A percentile compares a stretch with the other conserved stretches of the same genome.
These are phyloP conservation scores for Drosophila anomalata DNA, from an alignment of 2,888 invertebrate genomes.

Conservation along the genomic window DNA sequence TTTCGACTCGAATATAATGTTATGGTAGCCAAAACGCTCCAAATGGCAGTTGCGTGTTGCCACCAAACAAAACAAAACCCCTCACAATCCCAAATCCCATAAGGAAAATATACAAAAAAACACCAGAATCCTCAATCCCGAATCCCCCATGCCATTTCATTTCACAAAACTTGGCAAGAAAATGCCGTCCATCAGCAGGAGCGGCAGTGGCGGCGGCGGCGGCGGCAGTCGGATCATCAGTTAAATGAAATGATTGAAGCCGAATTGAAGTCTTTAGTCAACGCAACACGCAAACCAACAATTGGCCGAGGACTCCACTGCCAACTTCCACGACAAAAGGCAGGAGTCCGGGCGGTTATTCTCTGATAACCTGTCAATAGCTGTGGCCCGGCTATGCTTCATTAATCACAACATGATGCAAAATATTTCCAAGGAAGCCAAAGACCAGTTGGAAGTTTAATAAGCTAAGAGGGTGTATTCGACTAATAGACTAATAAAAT, in stretches of 20 bases:
- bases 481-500: not conserved
- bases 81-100: slow-evolving; percentile 5
- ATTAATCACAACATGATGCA: slow-evolving; percentile 76
- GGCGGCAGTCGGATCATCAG: slow-evolving; percentile 70
- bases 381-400: slow-evolving; percentile 54
- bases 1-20: slow-evolving; percentile 36
- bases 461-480: not conserved
- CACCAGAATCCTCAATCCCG: not conserved
- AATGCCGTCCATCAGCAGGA: slow-evolving; percentile 60
- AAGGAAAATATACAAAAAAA: not conserved
- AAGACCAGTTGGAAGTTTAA: slow-evolving; percentile 16
- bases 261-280: slow-evolving; percentile 80
- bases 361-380: slow-evolving; percentile 73
- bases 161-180: slow-evolving; percentile 10
- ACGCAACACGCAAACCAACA: slow-evolving; percentile 75
- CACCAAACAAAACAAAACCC: slow-evolving; percentile 13
- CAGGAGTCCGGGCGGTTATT: slow-evolving; percentile 5
- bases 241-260: slow-evolving; percentile 79
- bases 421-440: slow-evolving; percentile 67
- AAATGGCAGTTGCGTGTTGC: slow-evolving; percentile 71
- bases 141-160: slow-evolving; percentile 1
- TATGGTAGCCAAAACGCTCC: slow-evolving; percentile 70
- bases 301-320: slow-evolving; percentile 55
- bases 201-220: slow-evolving; percentile 27
- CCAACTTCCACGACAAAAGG: not conserved